phyloP scores from a whole-genome alignment of 2,113 vertebrate species.

The Crotalus viridis region DNA sequence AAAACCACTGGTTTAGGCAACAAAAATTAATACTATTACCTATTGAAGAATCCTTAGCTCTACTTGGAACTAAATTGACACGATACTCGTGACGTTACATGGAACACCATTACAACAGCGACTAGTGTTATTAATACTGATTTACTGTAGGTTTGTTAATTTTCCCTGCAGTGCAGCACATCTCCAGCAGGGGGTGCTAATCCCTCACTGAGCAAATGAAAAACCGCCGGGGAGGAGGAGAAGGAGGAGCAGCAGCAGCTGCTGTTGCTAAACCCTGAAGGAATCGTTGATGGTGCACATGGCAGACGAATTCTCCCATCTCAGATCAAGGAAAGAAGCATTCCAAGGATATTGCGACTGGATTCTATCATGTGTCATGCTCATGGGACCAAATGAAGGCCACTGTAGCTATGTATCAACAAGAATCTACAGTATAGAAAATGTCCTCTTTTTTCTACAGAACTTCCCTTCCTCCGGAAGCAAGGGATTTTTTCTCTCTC shows the following conservation, averaged over 20 bases:
- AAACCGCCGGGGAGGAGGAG: background rate
- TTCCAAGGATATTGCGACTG: conserved; percentile 1
- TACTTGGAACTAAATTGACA: background rate
- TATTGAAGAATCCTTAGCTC: background rate
- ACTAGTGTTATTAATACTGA: background rate
- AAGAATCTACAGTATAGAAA: background rate
- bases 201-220: background rate
- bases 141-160: background rate
- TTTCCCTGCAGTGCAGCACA: background rate
- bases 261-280: background rate
- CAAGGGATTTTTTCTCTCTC: background rate
- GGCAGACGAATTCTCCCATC: background rate
- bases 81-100: background rate
- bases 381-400: background rate
- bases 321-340: background rate
- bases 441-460: too few species aligned
- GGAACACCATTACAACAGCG: background rate
- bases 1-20: background rate
- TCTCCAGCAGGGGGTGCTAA: background rate
- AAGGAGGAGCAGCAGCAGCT: background rate
- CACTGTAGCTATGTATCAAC: background rate
- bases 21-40: background rate
- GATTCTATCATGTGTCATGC: background rate
- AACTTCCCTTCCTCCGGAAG: background rate
- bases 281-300: background rate